These are phyloP conservation scores for Haplotaxodon microlepis DNA, from an alignment of 2,113 vertebrate genomes.

Conservation along the genomic window DNA sequence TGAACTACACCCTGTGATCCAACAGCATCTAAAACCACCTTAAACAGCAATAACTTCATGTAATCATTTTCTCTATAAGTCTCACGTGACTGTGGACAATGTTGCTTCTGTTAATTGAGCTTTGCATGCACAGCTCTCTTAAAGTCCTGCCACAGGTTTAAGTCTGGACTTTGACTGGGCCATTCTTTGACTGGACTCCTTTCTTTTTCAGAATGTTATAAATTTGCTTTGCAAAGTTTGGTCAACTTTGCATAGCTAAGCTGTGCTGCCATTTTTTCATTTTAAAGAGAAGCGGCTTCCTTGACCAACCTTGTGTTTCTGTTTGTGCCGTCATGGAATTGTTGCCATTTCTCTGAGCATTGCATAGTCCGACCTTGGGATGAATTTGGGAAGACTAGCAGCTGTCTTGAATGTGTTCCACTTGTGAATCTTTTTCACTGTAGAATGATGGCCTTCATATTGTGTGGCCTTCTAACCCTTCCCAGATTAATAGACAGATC, in stretches of 20 bases:
- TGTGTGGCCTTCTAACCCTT: neutral
- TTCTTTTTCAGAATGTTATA: neutral
- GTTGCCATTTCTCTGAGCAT: neutral
- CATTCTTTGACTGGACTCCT: neutral
- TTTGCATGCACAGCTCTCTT: neutral
- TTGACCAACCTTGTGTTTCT: neutral
- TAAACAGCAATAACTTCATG: neutral
- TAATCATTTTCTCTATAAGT: neutral
- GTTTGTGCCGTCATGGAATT: neutral
- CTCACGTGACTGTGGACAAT: neutral
- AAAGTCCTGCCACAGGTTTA: neutral
- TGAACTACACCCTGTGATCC: neutral
- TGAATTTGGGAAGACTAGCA: neutral
- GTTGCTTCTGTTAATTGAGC: neutral
- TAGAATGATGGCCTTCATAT: neutral
- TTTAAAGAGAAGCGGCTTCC: neutral
- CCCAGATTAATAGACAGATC: neutral
- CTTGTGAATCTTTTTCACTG: neutral
- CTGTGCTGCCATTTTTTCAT: neutral
- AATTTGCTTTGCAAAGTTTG: neutral
- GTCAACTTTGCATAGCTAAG: neutral
- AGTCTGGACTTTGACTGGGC: neutral
- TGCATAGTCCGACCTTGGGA: neutral
- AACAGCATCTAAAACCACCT: neutral
- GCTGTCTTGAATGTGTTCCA: neutral